Evolutionary conservation across 2,797 vertebrate species (phyloP).

Genomic region (Manis javanica): DNA sequence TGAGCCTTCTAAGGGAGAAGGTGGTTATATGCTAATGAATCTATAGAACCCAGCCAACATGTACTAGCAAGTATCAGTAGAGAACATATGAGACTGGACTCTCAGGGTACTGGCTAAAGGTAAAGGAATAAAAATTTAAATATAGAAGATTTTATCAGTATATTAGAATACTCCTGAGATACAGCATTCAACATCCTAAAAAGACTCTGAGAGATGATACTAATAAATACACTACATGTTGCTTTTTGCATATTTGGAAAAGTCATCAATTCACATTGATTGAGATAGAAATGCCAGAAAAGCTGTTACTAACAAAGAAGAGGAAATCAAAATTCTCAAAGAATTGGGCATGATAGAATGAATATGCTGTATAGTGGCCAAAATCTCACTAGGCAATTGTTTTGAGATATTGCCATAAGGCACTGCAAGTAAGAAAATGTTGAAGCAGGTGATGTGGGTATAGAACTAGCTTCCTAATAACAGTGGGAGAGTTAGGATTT

Average conservation of each 20-base stretch:
- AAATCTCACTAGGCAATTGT: neutral
- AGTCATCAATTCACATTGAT: neutral
- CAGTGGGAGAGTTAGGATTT: conserved; percentile 12
- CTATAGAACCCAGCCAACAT: neutral
- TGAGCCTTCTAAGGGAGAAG: neutral
- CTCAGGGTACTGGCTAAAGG: neutral
- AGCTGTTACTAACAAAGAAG: neutral
- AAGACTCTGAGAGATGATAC: neutral
- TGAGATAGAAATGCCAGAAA: neutral
- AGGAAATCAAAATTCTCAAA: neutral
- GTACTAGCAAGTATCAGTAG: neutral
- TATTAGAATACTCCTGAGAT: neutral
- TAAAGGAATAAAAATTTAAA: neutral
- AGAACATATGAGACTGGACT: neutral
- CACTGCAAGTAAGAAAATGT: neutral
- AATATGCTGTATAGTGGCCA: neutral
- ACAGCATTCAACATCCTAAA: neutral
- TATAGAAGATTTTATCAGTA: neutral
- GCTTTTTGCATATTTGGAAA: neutral
- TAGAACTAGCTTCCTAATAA: neutral
- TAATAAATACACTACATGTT: neutral
- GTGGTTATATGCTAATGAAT: neutral
- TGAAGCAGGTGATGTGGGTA: neutral
- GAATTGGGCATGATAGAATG: neutral
- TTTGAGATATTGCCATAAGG: neutral